Conservation (phyloP, 2,113 vertebrate species). For the Andinoacara biseriatus region DNA sequence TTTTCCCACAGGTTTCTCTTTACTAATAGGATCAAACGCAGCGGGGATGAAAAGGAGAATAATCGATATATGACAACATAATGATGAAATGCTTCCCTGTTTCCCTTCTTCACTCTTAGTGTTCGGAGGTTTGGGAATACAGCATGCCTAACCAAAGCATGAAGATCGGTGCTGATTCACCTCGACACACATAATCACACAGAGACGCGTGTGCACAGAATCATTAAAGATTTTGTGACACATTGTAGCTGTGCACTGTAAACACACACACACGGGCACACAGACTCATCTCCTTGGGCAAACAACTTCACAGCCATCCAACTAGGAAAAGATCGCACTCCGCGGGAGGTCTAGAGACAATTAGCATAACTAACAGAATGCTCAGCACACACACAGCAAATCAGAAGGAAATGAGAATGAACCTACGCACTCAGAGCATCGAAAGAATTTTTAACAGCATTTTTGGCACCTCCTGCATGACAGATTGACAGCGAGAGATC, state of each 20-base stretch:
- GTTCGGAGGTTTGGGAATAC: conserved; percentile 52
- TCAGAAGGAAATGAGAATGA: conserved; percentile 52
- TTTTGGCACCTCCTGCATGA: conserved; percentile 38
- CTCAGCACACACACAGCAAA: conserved; percentile 39
- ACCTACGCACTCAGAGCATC: conserved; percentile 32
- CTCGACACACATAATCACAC: conserved; percentile 57
- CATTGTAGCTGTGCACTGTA: conserved; percentile 49
- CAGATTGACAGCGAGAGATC: conserved; percentile 53
- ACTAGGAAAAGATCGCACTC: conserved; percentile 63
- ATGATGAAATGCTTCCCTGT: conserved; percentile 48
- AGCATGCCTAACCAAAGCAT: conserved; percentile 10
- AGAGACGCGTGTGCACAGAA: conserved; percentile 38
- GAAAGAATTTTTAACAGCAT: conserved; percentile 22
- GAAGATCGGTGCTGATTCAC: conserved; percentile 50
- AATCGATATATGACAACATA: conserved; percentile 46
- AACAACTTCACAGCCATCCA: conserved; percentile 76
- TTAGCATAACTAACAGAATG: conserved; percentile 79
- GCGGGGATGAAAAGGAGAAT: conserved; percentile 47
- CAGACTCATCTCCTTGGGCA: conserved; percentile 67
- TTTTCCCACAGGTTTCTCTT: conserved; percentile 44
- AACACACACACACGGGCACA: conserved; percentile 56
- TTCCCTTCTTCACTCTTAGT: conserved; percentile 37
- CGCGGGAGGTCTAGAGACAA: conserved; percentile 70
- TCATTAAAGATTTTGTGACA: conserved; percentile 55
- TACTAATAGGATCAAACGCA: conserved; percentile 57